Evolutionary conservation across 2,113 vertebrate species (phyloP).

Genomic region (Syngnathus scovelli): DNA sequence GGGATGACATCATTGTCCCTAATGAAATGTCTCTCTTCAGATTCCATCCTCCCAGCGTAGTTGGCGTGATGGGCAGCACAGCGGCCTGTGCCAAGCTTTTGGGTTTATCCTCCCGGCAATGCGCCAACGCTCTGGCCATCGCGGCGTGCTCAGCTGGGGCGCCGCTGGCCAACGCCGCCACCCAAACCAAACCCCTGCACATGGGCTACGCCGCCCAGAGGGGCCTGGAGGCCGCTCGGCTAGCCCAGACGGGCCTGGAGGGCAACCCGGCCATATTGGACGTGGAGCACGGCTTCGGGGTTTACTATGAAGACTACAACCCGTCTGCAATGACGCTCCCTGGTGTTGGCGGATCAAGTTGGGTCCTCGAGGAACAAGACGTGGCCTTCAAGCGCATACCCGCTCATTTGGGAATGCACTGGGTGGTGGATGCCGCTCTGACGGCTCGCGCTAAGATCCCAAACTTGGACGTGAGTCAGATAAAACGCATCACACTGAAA

Average conservation of each 20-base stretch:
- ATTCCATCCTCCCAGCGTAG: constrained; percentile 89
- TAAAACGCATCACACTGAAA: constrained; percentile 71
- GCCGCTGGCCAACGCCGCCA: constrained; percentile 88
- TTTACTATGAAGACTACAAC: constrained; percentile 83
- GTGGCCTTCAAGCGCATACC: constrained; percentile 88
- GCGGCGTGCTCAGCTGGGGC: constrained; percentile 87
- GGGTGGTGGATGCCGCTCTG: constrained; percentile 82
- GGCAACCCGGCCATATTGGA: constrained; percentile 82
- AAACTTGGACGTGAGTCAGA: constrained; percentile 56
- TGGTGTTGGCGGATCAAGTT: constrained; percentile 62
- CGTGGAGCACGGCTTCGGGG: constrained; percentile 76
- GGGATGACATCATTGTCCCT: not conserved
- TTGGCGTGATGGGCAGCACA: constrained; percentile 88
- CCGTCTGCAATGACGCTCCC: constrained; percentile 64
- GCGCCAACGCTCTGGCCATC: constrained; percentile 80
- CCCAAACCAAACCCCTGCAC: constrained; percentile 90
- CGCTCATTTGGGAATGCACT: constrained; percentile 88
- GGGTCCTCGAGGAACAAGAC: constrained; percentile 84
- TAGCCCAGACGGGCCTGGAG: constrained; percentile 80
- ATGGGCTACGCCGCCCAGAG: constrained; percentile 80
- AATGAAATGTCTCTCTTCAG: constrained; percentile 52
- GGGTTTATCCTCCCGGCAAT: constrained; percentile 69
- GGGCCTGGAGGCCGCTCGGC: constrained; percentile 80
- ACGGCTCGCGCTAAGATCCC: constrained; percentile 68
- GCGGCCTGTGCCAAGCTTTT: constrained; percentile 85